These are phyloP conservation scores for Melopsittacus undulatus DNA, from an alignment of 2,797 vertebrate species.

Conservation along the genomic window DNA sequence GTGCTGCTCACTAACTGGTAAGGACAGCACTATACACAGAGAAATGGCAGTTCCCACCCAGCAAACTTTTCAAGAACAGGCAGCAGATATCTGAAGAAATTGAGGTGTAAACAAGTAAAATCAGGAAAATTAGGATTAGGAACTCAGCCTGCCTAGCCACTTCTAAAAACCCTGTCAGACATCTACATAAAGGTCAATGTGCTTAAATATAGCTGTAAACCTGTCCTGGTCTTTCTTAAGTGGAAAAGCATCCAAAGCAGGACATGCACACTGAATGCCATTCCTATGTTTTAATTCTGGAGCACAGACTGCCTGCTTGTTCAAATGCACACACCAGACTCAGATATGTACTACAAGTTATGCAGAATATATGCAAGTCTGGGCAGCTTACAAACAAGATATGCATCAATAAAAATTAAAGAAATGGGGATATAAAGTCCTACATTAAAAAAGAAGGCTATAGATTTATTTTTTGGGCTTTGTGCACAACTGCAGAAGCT, in stretches of 20 bases:
- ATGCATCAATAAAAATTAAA: background rate
- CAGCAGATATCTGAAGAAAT: background rate
- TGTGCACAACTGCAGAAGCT: background rate
- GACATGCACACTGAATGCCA: background rate
- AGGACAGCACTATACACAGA: background rate
- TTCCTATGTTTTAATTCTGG: background rate
- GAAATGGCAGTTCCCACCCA: background rate
- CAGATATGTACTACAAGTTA: fast-evolving
- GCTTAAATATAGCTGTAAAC: background rate
- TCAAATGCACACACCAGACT: fast-evolving
- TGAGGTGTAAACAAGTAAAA: background rate
- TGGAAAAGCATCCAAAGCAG: background rate
- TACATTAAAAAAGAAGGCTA: background rate
- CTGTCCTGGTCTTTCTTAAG: background rate
- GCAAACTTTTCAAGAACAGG: background rate
- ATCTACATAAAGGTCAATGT: background rate
- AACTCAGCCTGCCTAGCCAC: background rate
- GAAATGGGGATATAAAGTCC: background rate
- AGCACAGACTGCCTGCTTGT: background rate
- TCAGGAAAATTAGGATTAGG: background rate
- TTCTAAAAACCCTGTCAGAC: background rate
- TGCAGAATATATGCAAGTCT: background rate
- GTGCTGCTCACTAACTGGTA: background rate
- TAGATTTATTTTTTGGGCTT: background rate
- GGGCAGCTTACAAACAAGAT: background rate